Base-by-base conservation (phyloP, 2,888 invertebrate species). In the Reticulitermes lucifugus region DNA sequence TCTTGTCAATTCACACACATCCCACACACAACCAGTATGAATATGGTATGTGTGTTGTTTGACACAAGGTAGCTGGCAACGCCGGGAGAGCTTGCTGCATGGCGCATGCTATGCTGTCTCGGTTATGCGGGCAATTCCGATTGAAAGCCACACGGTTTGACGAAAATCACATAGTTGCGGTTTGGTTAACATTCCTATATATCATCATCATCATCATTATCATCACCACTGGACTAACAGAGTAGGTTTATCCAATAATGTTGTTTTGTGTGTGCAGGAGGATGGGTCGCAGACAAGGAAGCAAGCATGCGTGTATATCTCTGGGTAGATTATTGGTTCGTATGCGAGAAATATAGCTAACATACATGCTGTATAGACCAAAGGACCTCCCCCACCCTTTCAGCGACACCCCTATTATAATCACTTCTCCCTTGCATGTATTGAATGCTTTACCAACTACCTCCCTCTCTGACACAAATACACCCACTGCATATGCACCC, bases 101-200 rank as follows among this genome's bases (percentile, higher is more conserved):
- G 14, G 10, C 1, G 25, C 3, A 35, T 5, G 10, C 29, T 21
- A 73, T 41, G 79, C 12, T 35, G 21, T 41, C 80, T 80, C 29
- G 18, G 80, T 41, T 80, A 80, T 80, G 80, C 80, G 14, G 60
- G n/a, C 41, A 80, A 80, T 80, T 25, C 80, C 80, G 55, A 80
- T 80, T 80, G 80, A 55, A 60, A 80, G 35, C 80, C 25, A 12
- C 55, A 35, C 35, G 80, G 59, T 80, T 80, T 80, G 80, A 80
- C 80, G 80, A 80, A 80, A 73, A 80, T 80, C 80, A 60, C 80
- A 80, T 59, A 59, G 55, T 60, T 60, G 80, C 25, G 60, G 59
- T 79, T 51, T 35, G 35, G 35, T 60, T 59, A 51, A 51, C 41
- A 80, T 80, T 80, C 80, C 80, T 59, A 80, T 60, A 79, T 79